A percentile compares a stretch with the other conserved stretches of the same genome.
phyloP scores from a whole-genome alignment of 2,113 vertebrate genomes.

The Chamaea fasciata region DNA sequence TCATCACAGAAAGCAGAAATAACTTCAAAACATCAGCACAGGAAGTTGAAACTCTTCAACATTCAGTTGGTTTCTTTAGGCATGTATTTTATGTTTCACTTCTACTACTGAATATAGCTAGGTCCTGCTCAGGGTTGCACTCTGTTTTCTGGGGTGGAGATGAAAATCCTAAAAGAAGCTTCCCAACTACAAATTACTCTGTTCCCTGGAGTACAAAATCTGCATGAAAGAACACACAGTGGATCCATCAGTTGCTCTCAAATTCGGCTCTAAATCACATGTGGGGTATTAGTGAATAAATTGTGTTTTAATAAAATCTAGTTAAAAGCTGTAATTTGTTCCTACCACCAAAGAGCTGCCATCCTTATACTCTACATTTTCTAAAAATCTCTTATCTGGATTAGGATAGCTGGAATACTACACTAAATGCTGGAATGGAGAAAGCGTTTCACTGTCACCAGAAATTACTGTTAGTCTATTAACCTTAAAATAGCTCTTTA shows the following conservation, averaged over 20 bases:
- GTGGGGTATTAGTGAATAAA: background rate
- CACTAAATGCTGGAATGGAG: background rate
- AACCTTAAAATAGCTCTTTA: background rate
- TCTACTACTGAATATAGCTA: background rate
- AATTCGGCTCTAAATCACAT: background rate
- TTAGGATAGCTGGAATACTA: background rate
- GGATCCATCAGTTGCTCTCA: background rate
- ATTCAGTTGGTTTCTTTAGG: background rate
- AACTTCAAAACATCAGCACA: background rate
- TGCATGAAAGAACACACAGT: background rate
- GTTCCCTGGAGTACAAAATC: background rate
- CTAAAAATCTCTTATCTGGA: background rate
- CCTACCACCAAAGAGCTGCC: background rate
- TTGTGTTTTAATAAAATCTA: background rate
- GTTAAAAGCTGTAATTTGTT: background rate
- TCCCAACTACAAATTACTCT: slow-evolving; percentile 38
- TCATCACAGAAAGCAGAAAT: background rate
- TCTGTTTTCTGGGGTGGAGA: slow-evolving; percentile 10
- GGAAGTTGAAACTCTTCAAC: background rate
- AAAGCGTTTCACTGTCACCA: background rate
- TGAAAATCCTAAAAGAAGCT: slow-evolving; percentile 39
- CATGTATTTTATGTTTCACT: background rate
- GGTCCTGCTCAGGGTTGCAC: background rate
- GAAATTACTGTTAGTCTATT: background rate
- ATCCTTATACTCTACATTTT: background rate